Conservation (phyloP, 2,113 vertebrate genomes). For the Neopipo cinnamomea region DNA sequence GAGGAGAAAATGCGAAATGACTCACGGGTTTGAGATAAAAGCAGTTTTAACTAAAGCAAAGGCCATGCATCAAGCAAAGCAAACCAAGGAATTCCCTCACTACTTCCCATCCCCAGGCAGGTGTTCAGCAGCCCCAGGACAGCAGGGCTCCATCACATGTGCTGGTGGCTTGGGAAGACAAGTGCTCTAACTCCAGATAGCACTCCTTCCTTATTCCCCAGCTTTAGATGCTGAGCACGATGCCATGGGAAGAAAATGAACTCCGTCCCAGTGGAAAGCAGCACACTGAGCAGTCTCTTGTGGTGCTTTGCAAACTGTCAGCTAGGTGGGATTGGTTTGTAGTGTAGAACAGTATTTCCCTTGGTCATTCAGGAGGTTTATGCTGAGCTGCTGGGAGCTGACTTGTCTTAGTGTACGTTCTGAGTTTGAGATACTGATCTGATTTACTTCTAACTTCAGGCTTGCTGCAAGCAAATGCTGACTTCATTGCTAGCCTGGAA, state of each 20-base stretch:
- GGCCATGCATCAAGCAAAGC: not conserved
- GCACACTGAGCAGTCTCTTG: not conserved
- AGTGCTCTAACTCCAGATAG: too few relatives aligned
- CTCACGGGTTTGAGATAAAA: not conserved
- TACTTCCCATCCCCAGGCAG: not conserved
- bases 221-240: not conserved
- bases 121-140: not conserved
- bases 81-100: not conserved
- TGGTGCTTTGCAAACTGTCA: not conserved
- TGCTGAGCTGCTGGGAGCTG: not conserved
- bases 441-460: slow-evolving; percentile 41
- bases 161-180: not conserved
- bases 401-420: not conserved
- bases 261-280: not conserved
- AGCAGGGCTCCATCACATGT: not conserved
- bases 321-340: not conserved
- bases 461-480: slow-evolving; percentile 54
- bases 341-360: not conserved
- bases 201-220: not conserved
- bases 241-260: not conserved
- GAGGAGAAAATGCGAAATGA: not conserved
- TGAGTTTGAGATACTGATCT: not conserved
- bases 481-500: slow-evolving; percentile 65
- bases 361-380: not conserved
- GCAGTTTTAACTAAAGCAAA: not conserved